Percentiles rank a stretch among this genome's conserved stretches.
Evolutionary conservation across 2,797 vertebrate species (phyloP).

Genomic region (Lepilemur septentrionalis): DNA sequence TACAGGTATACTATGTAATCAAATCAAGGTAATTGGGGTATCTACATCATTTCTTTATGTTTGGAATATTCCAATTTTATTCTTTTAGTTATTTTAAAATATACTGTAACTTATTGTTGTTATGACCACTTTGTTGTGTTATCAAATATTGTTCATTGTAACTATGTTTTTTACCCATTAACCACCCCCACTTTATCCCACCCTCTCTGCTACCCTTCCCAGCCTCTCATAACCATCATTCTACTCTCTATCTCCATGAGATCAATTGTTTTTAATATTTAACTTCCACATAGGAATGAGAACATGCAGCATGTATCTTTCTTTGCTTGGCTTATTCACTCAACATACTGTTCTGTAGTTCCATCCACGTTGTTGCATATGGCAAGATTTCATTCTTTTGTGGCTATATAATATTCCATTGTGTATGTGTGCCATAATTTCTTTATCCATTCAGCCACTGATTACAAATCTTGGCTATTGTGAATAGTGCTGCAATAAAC

Average conservation of each 20-base stretch:
- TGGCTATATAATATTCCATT: not conserved
- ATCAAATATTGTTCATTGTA: not conserved
- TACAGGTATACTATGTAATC: not conserved
- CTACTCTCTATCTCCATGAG: not conserved
- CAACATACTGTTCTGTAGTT: not conserved
- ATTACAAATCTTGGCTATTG: not conserved
- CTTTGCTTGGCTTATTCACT: not conserved
- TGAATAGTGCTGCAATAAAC: not conserved
- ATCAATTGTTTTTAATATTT: not conserved
- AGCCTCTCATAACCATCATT: not conserved
- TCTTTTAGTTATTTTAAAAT: not conserved
- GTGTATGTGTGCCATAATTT: not conserved
- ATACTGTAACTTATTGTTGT: not conserved
- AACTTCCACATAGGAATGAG: not conserved
- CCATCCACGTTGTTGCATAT: not conserved
- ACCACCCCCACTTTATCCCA: not conserved
- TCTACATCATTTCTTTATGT: not conserved
- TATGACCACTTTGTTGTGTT: not conserved
- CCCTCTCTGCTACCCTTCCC: not conserved
- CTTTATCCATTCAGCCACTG: not conserved
- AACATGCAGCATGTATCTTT: not conserved
- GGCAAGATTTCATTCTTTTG: not conserved
- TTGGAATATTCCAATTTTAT: not conserved
- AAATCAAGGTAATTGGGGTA: not conserved
- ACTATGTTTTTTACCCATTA: not conserved